Percentiles rank a stretch among this genome's conserved stretches.
phyloP scores from a whole-genome alignment of 2,113 vertebrate genomes.

The Cavia aperea region DNA sequence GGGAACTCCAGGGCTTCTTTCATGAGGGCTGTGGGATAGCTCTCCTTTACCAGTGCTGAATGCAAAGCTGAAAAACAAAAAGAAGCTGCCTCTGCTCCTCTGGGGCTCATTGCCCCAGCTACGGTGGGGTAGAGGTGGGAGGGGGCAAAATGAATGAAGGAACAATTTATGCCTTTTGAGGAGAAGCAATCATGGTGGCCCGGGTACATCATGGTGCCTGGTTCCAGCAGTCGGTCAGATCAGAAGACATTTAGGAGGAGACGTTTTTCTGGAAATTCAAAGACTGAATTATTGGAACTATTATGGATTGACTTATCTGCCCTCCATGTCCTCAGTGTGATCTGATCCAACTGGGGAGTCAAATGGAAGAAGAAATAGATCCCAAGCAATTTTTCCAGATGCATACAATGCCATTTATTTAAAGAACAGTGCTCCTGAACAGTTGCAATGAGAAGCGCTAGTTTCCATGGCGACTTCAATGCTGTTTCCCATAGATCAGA shows the following conservation, averaged over 20 bases:
- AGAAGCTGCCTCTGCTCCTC: rapidly evolving
- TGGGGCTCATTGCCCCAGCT: rapidly evolving
- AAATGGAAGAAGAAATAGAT: background rate
- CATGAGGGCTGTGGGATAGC: background rate
- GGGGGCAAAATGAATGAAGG: background rate
- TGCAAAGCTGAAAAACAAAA: background rate
- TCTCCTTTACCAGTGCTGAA: rapidly evolving
- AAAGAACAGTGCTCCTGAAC: background rate
- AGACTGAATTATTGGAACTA: background rate
- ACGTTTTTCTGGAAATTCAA: background rate
- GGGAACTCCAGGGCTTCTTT: background rate
- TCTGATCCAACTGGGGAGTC: background rate
- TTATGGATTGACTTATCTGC: background rate
- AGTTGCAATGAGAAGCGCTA: background rate
- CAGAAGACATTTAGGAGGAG: background rate
- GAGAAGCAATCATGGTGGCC: rapidly evolving
- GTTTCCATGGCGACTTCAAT: conserved; percentile 54
- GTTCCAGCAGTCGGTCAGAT: background rate
- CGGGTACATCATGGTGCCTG: too few species aligned
- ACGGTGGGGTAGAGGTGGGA: background rate
- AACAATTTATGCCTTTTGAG: too few species aligned
- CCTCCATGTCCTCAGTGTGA: rapidly evolving
- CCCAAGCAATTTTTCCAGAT: background rate
- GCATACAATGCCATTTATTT: background rate
- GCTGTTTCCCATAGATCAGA: background rate